Conservation (phyloP, 2,113 vertebrate species). For the Bos indicus region DNA sequence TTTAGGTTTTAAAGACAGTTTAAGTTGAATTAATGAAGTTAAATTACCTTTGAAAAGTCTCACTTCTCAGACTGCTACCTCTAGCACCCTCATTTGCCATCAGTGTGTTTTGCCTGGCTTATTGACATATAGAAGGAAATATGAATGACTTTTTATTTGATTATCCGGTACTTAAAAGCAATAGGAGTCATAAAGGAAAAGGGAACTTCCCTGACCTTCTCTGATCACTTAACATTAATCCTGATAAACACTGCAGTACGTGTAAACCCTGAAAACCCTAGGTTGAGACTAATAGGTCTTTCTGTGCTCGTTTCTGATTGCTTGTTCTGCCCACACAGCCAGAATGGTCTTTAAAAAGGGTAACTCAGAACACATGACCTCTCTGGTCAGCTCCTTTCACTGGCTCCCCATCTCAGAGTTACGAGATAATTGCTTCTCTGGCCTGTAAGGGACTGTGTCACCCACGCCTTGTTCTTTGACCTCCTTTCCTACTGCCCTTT, state of each 20-base stretch:
- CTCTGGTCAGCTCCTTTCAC: background rate
- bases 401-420: background rate
- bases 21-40: background rate
- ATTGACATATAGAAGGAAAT: background rate
- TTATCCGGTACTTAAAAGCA: background rate
- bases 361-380: background rate
- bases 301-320: background rate
- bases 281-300: background rate
- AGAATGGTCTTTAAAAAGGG: background rate
- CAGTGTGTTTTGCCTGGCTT: background rate
- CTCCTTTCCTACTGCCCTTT: background rate
- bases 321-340: background rate
- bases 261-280: background rate
- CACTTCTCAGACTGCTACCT: background rate
- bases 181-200: background rate
- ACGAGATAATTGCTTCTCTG: background rate
- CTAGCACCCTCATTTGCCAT: background rate
- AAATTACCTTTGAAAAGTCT: constrained; percentile 19
- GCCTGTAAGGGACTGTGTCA: background rate
- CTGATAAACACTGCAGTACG: background rate
- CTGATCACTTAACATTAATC: background rate
- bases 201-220: background rate
- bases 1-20: background rate
- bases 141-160: background rate
- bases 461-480: background rate